Evolutionary conservation across 2,888 invertebrate genomes (phyloP).

Genomic region (Platycheirus rosarum): DNA sequence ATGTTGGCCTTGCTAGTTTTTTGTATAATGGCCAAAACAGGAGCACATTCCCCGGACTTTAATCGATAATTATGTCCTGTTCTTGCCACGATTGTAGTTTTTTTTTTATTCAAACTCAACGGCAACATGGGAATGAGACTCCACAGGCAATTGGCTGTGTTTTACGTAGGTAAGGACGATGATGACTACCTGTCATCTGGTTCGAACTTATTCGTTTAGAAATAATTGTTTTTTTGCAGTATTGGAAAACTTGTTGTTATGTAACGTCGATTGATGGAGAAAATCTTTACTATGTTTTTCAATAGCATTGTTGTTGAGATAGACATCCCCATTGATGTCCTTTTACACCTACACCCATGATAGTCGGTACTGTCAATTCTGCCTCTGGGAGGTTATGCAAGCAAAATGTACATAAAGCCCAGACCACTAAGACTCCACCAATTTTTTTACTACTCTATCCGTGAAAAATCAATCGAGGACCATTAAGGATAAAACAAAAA

Average conservation of each 20-base stretch:
- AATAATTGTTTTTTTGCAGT: conserved; percentile 32
- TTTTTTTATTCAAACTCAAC: conserved; percentile 1
- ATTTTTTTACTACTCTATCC: conserved; percentile 30
- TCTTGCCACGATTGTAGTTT: background rate
- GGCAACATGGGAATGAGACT: conserved; percentile 16
- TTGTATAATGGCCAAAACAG: too few relatives aligned
- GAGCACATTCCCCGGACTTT: too few relatives aligned
- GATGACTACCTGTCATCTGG: conserved; percentile 27
- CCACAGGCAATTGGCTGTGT: conserved; percentile 36
- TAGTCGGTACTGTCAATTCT: conserved; percentile 30
- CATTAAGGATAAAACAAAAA: conserved; percentile 4
- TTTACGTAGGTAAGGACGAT: conserved; percentile 22
- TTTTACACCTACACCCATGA: conserved; percentile 26
- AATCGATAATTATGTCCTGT: conserved; percentile 18
- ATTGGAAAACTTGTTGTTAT: conserved; percentile 50
- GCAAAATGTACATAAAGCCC: conserved; percentile 52
- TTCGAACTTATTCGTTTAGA: conserved; percentile 27
- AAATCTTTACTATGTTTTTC: conserved; percentile 37
- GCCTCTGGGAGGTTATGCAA: conserved; percentile 61
- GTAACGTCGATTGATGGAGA: conserved; percentile 47
- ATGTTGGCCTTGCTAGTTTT: conserved; percentile 7
- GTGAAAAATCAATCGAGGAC: conserved; percentile 68
- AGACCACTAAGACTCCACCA: conserved; percentile 41
- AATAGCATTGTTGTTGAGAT: conserved; percentile 45
- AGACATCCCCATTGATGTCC: conserved; percentile 46